Base-by-base conservation (phyloP, 2,113 vertebrate genomes). In the Pelvicachromis taeniatus region DNA sequence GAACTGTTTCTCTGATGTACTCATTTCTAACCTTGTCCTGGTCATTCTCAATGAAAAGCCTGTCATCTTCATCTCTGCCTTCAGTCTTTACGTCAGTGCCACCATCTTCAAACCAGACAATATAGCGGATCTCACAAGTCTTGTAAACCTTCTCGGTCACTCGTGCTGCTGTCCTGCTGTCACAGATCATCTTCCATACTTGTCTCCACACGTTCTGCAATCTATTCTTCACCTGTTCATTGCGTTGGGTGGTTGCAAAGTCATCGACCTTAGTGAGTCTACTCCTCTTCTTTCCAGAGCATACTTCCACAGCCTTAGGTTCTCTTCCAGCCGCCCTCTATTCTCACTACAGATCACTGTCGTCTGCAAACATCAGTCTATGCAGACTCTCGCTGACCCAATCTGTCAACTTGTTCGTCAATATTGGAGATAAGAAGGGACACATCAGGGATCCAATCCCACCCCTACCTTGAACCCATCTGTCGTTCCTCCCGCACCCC, bases 271-370 rank as follows among this genome's bases (percentile, higher is more conserved):
- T 21, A 38, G 38, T 21, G 3, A 65, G 33, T 65, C 33, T 0
- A 1, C 6, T 65, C 19, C 59, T 63, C 33, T 2, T 65, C 59
- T 40, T 38, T 0, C 19, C 2, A 1, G 33, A 65, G 11, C 33
- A 13, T 63, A 3, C 61, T 8, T 38, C 59, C 33, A 38, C 33
- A 33, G n/a, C 33, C 21, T 33, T 33, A 63, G 17, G 59, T 38
- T 63, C 17, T 38, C 31, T 63, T 35, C 33, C 31, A 5, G 0
- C 29, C 1, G 3, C 29, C 26, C 2, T n/a, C 5, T 31, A 31
- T n/a, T 61, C 31, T 63, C 31, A 38, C 6, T 63, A 63, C 59
- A 63, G 10, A 35, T 12, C 17, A n/a, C 31, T n/a, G 17, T 58
- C 23, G 2, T 63, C 59, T 38, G 59, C 17, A 35, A 63, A 63